These are phyloP conservation scores for Nicator chloris DNA, from an alignment of 2,113 vertebrate genomes.

Conservation along the genomic window DNA sequence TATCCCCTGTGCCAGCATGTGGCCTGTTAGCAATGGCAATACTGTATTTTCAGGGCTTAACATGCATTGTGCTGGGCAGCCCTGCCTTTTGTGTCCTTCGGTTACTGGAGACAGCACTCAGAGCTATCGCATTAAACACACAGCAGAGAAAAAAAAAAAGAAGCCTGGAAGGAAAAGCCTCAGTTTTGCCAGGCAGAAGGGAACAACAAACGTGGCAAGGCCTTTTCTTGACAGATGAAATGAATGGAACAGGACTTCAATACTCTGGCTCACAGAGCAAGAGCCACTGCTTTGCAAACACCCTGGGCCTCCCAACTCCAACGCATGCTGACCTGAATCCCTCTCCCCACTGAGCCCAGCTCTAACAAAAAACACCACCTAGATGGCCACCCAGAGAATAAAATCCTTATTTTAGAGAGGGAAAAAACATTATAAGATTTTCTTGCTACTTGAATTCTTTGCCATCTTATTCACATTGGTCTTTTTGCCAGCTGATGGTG, in stretches of 20 bases:
- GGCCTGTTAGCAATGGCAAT: not conserved
- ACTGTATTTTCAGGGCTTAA: not conserved
- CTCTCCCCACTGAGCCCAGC: not conserved
- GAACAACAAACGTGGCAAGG: not conserved
- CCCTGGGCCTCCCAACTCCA: rapidly evolving
- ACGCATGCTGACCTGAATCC: rapidly evolving
- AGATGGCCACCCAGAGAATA: not conserved
- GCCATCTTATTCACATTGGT: not conserved
- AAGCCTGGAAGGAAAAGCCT: not conserved
- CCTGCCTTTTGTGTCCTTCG: not conserved
- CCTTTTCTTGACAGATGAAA: not conserved
- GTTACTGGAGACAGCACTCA: not conserved
- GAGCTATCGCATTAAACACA: not conserved
- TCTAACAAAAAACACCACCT: not conserved
- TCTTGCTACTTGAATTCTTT: not conserved
- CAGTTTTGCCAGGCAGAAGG: not conserved
- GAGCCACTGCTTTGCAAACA: not conserved
- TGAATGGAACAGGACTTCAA: not conserved
- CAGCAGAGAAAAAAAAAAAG: not conserved
- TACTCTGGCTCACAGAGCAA: not conserved
- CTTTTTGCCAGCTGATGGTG: not conserved
- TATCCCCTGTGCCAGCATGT: not conserved
- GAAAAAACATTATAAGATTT: rapidly evolving
- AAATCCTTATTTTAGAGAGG: not conserved
- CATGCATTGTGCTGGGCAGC: not conserved